Evolutionary conservation across 1,140 invertebrate species (phyloP).

Genomic region (Atopsyche davidsoni): DNA sequence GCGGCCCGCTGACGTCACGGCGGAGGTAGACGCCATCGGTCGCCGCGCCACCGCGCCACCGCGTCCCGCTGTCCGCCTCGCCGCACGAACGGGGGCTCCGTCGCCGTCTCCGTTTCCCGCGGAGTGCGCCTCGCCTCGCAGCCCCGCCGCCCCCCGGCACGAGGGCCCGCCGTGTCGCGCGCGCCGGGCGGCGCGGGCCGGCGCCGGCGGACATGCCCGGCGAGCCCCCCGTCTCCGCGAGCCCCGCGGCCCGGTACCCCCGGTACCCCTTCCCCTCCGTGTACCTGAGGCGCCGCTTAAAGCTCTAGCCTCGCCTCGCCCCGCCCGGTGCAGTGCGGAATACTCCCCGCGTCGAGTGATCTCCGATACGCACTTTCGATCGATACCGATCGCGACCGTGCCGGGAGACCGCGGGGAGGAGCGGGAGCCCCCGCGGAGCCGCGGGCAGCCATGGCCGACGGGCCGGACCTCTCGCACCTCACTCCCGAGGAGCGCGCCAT

Average conservation of each 20-base stretch:
- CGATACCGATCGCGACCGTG: constrained; percentile 35
- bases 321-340: neutral
- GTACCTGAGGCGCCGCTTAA: constrained; percentile 22
- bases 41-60: constrained; percentile 10
- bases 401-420: constrained; percentile 36
- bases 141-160: neutral
- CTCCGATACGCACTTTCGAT: too few species aligned
- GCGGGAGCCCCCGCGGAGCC: constrained; percentile 31
- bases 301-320: constrained; percentile 1
- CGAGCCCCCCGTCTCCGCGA: constrained; percentile 1
- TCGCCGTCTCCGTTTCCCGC: constrained; percentile 1
- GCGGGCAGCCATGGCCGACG: constrained; percentile 63
- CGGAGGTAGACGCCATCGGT: constrained; percentile 15
- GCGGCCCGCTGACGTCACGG: constrained; percentile 19
- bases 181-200: neutral
- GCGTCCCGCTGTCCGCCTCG: constrained; percentile 8
- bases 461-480: constrained; percentile 96
- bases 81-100: neutral
- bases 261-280: constrained; percentile 15
- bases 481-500: constrained; percentile 95
- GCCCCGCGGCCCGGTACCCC: neutral
- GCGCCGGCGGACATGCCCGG: neutral
- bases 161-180: neutral
- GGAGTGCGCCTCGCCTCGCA: neutral
- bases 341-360: neutral